Evolutionary conservation across 2,113 vertebrate species (phyloP).

Genomic region (Sinocyclocheilus anophthalmus): DNA sequence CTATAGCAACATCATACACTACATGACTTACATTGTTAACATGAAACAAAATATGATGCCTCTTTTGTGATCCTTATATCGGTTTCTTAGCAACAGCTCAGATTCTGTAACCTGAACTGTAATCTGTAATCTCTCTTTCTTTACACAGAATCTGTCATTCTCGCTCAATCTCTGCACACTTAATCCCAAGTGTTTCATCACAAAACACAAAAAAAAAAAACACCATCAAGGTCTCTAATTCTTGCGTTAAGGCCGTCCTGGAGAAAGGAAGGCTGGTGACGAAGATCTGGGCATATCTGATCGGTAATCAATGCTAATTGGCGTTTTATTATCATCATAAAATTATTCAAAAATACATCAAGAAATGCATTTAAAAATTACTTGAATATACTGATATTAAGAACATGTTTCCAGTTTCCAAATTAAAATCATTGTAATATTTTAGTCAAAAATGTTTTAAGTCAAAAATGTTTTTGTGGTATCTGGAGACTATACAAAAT

Average conservation of each 20-base stretch:
- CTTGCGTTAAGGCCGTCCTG: neutral
- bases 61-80: neutral
- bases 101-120: constrained; percentile 28
- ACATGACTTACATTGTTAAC: neutral
- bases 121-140: constrained; percentile 64
- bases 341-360: neutral
- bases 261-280: neutral
- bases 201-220: constrained; percentile 52
- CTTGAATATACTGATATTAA: neutral
- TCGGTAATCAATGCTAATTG: neutral
- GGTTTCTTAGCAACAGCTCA: neutral
- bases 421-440: neutral
- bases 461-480: neutral
- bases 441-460: neutral
- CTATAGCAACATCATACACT: neutral
- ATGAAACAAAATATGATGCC: neutral
- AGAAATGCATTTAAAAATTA: neutral
- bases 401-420: neutral
- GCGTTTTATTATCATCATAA: neutral
- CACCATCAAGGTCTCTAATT: neutral
- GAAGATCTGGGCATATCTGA: neutral
- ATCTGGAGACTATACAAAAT: neutral
- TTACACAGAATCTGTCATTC: constrained; percentile 58
- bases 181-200: constrained; percentile 67
- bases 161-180: constrained; percentile 52